A percentile compares a stretch with the other conserved stretches of the same genome.
These are phyloP conservation scores for Nephrotoma appendiculata DNA, from an alignment of 2,888 invertebrate species.

Conservation along the genomic window DNA sequence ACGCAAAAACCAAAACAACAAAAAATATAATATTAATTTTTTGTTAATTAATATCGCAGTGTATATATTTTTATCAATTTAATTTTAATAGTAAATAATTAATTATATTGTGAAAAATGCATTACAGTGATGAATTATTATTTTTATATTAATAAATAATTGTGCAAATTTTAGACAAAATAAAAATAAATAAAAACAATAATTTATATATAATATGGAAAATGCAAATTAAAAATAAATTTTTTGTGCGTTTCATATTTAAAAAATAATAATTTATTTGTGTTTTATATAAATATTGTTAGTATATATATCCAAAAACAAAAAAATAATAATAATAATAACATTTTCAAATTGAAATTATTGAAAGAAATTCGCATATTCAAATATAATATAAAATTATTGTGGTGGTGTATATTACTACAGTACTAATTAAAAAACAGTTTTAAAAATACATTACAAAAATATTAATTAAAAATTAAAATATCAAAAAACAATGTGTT, in stretches of 20 bases:
- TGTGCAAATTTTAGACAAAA: not conserved
- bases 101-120: not conserved
- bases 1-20: not conserved
- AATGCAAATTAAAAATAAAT: not conserved
- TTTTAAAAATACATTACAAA: constrained; percentile 5
- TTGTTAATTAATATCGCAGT: not conserved
- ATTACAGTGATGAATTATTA: not conserved
- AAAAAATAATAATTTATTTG: not conserved
- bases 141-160: not conserved
- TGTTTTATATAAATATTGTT: not conserved
- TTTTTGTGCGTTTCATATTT: not conserved
- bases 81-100: not conserved
- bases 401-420: constrained; percentile 3
- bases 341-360: not conserved
- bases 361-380: not conserved
- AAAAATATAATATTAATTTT: not conserved
- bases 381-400: not conserved
- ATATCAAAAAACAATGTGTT: too few relatives aligned
- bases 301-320: not conserved
- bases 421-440: constrained; percentile 6
- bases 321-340: not conserved
- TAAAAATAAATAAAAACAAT: not conserved
- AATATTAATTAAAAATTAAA: not conserved
- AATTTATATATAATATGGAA: not conserved
- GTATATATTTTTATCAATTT: not conserved